Conservation (phyloP, 2,113 vertebrate species). For the Megaleporinus macrocephalus region DNA sequence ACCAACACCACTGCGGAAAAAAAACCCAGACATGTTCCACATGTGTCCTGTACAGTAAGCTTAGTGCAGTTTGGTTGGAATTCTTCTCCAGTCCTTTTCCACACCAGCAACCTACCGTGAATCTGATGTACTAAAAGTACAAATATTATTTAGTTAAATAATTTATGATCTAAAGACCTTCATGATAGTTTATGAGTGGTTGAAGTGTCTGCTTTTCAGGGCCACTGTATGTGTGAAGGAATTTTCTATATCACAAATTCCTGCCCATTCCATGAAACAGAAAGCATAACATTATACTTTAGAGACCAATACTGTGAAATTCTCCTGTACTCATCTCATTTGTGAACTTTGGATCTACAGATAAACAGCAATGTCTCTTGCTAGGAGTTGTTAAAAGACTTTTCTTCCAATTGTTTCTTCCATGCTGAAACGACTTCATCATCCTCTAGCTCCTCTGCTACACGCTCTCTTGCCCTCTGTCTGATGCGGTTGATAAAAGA, state of each 20-base stretch:
- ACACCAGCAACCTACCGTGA: too few species aligned
- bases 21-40: too few species aligned
- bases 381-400: slow-evolving; percentile 70
- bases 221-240: background rate
- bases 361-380: background rate
- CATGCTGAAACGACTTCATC: slow-evolving; percentile 90
- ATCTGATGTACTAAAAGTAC: too few species aligned
- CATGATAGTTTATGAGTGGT: too few species aligned
- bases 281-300: background rate
- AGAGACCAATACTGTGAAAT: background rate
- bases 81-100: too few species aligned
- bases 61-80: background rate
- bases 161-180: too few species aligned
- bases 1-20: too few species aligned
- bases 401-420: slow-evolving; percentile 85
- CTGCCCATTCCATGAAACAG: background rate
- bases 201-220: too few species aligned
- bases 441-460: slow-evolving; percentile 79
- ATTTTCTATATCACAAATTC: background rate
- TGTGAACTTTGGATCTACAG: background rate
- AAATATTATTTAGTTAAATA: too few species aligned
- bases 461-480: slow-evolving; percentile 68
- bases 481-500: slow-evolving; percentile 72
- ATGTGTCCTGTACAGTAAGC: too few species aligned
- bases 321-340: background rate